phyloP scores from a whole-genome alignment of 2,888 invertebrate genomes.

The Pheosia gnoma region DNA sequence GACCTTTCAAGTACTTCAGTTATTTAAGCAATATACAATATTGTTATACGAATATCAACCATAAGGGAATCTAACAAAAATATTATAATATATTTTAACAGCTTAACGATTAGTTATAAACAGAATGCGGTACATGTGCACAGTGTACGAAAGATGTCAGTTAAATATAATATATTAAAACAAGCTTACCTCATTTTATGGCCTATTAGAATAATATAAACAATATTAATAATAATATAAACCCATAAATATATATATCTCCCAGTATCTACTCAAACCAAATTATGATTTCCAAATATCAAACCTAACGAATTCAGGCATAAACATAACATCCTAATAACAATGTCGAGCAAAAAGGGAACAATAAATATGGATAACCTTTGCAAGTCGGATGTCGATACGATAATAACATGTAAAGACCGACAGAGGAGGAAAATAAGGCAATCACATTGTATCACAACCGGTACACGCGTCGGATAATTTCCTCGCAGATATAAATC shows the following conservation, averaged over 20 bases:
- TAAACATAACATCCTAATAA: constrained; percentile 22
- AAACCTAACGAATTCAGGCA: neutral
- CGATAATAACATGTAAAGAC: constrained; percentile 68
- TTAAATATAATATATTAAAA: constrained; percentile 3
- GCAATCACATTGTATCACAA: constrained; percentile 70
- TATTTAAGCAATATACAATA: neutral
- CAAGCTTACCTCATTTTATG: neutral
- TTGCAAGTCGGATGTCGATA: constrained; percentile 57
- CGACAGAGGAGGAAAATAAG: constrained; percentile 62
- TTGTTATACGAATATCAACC: neutral
- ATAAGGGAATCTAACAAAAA: too few relatives aligned
- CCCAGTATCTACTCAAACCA: neutral
- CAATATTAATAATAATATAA: neutral
- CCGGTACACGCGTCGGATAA: constrained; percentile 60
- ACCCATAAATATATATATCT: neutral
- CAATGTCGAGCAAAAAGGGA: constrained; percentile 30
- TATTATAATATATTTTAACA: too few relatives aligned
- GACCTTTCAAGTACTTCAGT: neutral
- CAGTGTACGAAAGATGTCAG: constrained; percentile 14
- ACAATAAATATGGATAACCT: constrained; percentile 44
- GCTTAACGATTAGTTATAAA: constrained; percentile 6
- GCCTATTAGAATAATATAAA: neutral
- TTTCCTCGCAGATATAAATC: constrained; percentile 65
- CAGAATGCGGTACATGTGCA: too few relatives aligned
- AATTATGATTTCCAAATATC: neutral